Conservation (phyloP, 2,113 vertebrate species). For the Podiceps cristatus region DNA sequence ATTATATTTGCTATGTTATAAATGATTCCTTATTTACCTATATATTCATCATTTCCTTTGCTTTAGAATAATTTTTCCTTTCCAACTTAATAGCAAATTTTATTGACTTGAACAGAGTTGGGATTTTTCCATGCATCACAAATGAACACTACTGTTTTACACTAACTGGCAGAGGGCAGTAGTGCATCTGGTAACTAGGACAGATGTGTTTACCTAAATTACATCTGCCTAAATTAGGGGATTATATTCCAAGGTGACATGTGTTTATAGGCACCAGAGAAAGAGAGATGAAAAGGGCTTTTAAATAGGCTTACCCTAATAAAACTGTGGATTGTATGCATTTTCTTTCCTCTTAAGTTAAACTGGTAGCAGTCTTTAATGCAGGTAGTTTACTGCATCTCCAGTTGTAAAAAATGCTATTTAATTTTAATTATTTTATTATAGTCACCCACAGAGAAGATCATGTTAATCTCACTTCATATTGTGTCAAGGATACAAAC, state of each 20-base stretch:
- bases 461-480: conserved; percentile 23
- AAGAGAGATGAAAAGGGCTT: neutral
- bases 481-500: conserved; percentile 22
- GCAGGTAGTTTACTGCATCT: neutral
- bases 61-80: neutral
- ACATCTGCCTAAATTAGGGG: neutral
- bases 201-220: neutral
- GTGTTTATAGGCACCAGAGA: neutral
- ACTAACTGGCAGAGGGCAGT: neutral
- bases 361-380: neutral
- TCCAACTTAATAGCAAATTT: neutral
- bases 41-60: neutral
- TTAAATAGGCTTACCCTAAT: neutral
- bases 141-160: neutral
- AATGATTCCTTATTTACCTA: neutral
- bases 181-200: neutral
- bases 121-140: accelerated
- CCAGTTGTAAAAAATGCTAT: neutral
- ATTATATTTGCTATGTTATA: neutral
- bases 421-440: conserved; percentile 38
- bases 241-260: neutral
- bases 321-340: accelerated
- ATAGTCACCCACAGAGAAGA: neutral
- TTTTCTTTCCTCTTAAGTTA: neutral
- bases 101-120: neutral